phyloP scores from a whole-genome alignment of 1,140 invertebrate genomes.

The Lucilia cuprina region DNA sequence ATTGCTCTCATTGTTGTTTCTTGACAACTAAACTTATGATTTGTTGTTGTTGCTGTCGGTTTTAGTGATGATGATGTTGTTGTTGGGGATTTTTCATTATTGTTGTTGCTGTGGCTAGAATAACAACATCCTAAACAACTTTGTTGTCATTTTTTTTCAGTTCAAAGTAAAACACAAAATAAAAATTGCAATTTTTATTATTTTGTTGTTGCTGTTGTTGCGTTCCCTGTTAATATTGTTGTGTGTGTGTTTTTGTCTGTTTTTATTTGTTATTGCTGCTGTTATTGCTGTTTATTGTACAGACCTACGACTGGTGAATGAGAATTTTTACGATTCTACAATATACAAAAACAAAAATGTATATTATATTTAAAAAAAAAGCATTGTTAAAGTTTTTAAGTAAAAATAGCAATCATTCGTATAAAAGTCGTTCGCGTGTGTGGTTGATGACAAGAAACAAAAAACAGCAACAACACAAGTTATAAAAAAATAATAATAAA shows the following conservation, averaged over 20 bases:
- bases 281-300: neutral
- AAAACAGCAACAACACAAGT: neutral
- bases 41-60: neutral
- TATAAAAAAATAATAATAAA: conserved; percentile 2
- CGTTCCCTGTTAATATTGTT: neutral
- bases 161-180: neutral
- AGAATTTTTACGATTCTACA: neutral
- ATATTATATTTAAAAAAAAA: neutral
- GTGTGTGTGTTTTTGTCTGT: no score
- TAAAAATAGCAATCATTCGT: conserved; percentile 30
- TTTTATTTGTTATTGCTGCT: no score
- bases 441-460: neutral
- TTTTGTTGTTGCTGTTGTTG: neutral
- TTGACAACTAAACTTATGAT: neutral
- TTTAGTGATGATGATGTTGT: neutral
- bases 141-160: neutral
- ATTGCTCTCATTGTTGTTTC: neutral
- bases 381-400: conserved; percentile 27
- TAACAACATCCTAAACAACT: neutral
- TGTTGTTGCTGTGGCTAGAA: neutral
- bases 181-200: conserved; percentile 7
- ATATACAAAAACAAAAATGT: neutral
- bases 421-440: conserved; percentile 28
- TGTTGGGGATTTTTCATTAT: no score
- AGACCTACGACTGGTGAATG: neutral